These are phyloP conservation scores for Drosophila paranaensis DNA, from an alignment of 2,888 invertebrate species.

Conservation along the genomic window DNA sequence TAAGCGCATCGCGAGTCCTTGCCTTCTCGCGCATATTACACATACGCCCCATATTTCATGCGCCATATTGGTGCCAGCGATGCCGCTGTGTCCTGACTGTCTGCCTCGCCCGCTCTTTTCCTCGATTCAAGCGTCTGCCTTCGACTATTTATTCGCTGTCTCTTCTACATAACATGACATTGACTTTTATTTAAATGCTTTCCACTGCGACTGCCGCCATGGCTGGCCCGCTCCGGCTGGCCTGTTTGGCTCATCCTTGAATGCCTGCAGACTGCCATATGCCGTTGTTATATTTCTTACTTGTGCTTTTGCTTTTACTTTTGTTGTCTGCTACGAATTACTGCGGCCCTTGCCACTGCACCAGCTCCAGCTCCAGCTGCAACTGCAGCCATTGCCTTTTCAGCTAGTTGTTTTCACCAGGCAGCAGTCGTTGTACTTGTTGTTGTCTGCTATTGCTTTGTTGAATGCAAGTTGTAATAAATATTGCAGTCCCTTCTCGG, in stretches of 20 bases:
- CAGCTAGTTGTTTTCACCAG: slow-evolving; percentile 61
- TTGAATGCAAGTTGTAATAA: slow-evolving; percentile 74
- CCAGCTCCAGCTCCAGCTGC: slow-evolving; percentile 5
- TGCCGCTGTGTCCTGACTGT: slow-evolving; percentile 1
- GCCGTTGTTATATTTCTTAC: slow-evolving; percentile 44
- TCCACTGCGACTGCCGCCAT: slow-evolving; percentile 49
- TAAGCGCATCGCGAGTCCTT: slow-evolving; percentile 47
- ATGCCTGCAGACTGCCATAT: slow-evolving; percentile 66
- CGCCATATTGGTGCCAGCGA: slow-evolving; percentile 35
- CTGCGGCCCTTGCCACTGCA: slow-evolving; percentile 19
- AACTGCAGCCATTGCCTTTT: slow-evolving; percentile 35
- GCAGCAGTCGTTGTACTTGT: slow-evolving; percentile 51
- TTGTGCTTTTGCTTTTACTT: slow-evolving; percentile 21
- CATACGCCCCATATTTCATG: slow-evolving; percentile 58
- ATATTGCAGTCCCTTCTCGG: slow-evolving; percentile 63
- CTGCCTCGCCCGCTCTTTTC: background rate
- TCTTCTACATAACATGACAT: slow-evolving; percentile 74
- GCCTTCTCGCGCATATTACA: slow-evolving; percentile 59
- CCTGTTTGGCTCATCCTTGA: slow-evolving; percentile 48
- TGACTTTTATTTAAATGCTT: slow-evolving; percentile 80
- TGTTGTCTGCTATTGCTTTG: slow-evolving; percentile 25
- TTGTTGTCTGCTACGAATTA: slow-evolving; percentile 26
- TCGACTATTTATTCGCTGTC: slow-evolving; percentile 75
- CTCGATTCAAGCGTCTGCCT: slow-evolving; percentile 24
- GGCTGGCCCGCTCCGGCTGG: slow-evolving; percentile 22